Evolutionary conservation across 2,797 vertebrate genomes (phyloP).

Genomic region (Liparis tanakae): DNA sequence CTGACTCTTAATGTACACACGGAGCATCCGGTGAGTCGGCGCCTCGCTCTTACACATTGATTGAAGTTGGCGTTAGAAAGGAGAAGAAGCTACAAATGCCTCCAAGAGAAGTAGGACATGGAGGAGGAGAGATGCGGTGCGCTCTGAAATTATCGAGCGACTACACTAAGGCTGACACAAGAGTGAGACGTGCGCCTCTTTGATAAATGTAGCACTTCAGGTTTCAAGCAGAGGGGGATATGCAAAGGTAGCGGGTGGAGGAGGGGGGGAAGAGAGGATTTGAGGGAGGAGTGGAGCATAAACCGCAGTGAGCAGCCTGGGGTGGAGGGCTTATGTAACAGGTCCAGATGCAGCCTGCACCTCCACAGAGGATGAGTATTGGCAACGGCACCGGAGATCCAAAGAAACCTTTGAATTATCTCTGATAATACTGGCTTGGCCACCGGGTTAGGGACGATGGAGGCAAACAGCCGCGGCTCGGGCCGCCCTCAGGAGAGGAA

Average conservation of each 20-base stretch:
- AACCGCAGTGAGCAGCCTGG: slow-evolving; percentile 58
- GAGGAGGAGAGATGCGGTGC: not conserved
- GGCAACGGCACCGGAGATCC: slow-evolving; percentile 63
- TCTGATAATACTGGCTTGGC: slow-evolving; percentile 45
- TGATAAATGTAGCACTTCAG: slow-evolving; percentile 32
- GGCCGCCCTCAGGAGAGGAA: not conserved
- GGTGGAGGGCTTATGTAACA: slow-evolving; percentile 74
- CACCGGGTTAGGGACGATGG: slow-evolving; percentile 20
- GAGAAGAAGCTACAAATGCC: slow-evolving; percentile 20
- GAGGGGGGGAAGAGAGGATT: slow-evolving; percentile 32
- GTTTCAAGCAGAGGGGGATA: slow-evolving; percentile 36
- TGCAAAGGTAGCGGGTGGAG: slow-evolving; percentile 29
- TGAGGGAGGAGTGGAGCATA: slow-evolving; percentile 32
- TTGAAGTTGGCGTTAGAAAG: slow-evolving; percentile 30
- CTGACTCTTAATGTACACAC: slow-evolving; percentile 43
- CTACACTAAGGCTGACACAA: slow-evolving; percentile 16
- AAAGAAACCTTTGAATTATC: slow-evolving; percentile 60
- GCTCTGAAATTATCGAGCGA: slow-evolving; percentile 25
- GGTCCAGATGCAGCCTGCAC: slow-evolving; percentile 64
- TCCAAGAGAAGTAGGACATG: slow-evolving; percentile 30
- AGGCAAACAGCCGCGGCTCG: slow-evolving; percentile 20
- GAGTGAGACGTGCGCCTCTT: slow-evolving; percentile 14
- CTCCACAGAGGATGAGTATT: slow-evolving; percentile 65
- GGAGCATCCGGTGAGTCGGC: slow-evolving; percentile 11
- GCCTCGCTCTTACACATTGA: slow-evolving; percentile 50